Percentiles rank a stretch among this genome's conserved stretches.
phyloP scores from a whole-genome alignment of 2,797 vertebrate species.

The Rhinella marina region DNA sequence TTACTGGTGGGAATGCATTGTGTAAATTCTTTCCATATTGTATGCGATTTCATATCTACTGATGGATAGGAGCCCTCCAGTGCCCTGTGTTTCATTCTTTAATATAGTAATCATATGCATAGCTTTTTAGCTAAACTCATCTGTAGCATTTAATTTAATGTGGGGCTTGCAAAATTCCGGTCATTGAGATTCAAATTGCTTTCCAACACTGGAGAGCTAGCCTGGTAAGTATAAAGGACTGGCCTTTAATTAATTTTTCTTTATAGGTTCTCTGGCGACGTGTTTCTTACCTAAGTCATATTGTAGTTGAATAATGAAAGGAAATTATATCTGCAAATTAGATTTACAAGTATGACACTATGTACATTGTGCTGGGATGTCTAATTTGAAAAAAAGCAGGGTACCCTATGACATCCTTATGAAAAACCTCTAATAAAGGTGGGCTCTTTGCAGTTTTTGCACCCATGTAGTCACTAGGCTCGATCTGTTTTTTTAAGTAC shows the following conservation, averaged over 20 bases:
- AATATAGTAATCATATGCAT: slow-evolving; percentile 2
- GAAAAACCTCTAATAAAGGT: not conserved
- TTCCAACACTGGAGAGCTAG: not conserved
- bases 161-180: not conserved
- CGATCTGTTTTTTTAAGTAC: not conserved
- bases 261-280: not conserved
- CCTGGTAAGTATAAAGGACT: not conserved
- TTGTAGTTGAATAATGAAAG: not conserved
- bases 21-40: not conserved
- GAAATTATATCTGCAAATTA: not conserved
- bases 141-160: slow-evolving; percentile 9
- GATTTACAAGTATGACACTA: not conserved
- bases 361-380: not conserved
- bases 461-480: too few relatives aligned
- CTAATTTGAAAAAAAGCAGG: not conserved
- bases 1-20: not conserved
- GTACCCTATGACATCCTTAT: not conserved
- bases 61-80: not conserved
- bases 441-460: not conserved
- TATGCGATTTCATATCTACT: not conserved
- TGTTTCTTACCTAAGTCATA: not conserved
- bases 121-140: not conserved
- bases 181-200: slow-evolving; percentile 1
- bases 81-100: not conserved
- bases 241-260: slow-evolving; percentile 15